Conservation (phyloP, 2,888 invertebrate species). For the Vandiemenella viatica region DNA sequence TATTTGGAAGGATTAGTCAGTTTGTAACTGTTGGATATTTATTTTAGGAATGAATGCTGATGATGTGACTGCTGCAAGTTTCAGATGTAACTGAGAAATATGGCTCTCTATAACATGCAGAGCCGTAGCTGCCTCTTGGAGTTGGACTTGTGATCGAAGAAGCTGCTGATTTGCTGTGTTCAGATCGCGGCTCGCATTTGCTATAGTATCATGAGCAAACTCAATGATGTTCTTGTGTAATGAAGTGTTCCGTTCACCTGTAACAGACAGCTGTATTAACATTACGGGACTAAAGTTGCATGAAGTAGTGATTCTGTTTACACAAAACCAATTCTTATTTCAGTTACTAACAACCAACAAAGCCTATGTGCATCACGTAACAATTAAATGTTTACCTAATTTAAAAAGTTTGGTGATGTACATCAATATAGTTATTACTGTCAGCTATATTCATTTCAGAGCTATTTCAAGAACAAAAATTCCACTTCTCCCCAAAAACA, state of each 20-base stretch:
- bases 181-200: conserved; percentile 10
- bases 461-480: too few relatives aligned
- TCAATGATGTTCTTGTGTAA: conserved; percentile 14
- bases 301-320: too few relatives aligned
- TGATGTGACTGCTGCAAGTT: conserved; percentile 10
- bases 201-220: conserved; percentile 9
- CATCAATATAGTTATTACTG: too few relatives aligned
- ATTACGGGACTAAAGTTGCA: too few relatives aligned
- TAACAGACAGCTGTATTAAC: too few relatives aligned
- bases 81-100: conserved; percentile 8
- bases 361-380: background rate
- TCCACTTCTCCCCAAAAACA: too few relatives aligned
- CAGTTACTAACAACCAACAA: too few relatives aligned
- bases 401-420: too few relatives aligned
- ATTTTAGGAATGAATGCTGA: conserved; percentile 12
- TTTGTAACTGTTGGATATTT: background rate
- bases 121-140: conserved; percentile 16
- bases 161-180: conserved; percentile 16
- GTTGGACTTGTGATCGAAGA: conserved; percentile 13
- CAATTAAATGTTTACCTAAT: too few relatives aligned
- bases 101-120: conserved; percentile 11
- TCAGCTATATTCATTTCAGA: too few relatives aligned
- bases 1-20: too few relatives aligned
- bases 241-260: conserved; percentile 16
- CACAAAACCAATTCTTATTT: too few relatives aligned